Conservation (phyloP, 2,888 invertebrate genomes). For the Cremastinae sp. region DNA sequence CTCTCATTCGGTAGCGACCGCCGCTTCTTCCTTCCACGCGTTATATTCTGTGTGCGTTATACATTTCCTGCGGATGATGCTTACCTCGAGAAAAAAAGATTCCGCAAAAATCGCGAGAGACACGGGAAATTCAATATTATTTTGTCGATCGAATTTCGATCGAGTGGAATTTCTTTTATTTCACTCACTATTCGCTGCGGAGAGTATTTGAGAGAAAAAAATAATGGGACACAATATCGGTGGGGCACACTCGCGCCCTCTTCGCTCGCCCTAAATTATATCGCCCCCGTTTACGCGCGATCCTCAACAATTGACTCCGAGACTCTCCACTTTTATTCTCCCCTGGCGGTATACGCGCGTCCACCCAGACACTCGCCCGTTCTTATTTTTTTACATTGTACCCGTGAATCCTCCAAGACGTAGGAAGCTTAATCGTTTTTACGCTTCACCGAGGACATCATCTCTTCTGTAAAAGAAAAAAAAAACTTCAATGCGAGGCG, state of each 20-base stretch:
- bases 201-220: conserved; percentile 50
- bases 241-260: conserved; percentile 45
- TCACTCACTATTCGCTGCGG: conserved; percentile 40
- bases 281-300: conserved; percentile 27
- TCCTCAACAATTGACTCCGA: conserved; percentile 59
- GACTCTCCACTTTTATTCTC: conserved; percentile 41
- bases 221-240: conserved; percentile 52
- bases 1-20: too few species aligned
- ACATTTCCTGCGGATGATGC: too few species aligned
- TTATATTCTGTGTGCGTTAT: too few species aligned
- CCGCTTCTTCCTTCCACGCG: conserved; percentile 27
- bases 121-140: conserved; percentile 75
- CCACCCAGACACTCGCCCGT: not conserved
- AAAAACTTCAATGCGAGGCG: conserved; percentile 25
- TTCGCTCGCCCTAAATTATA: conserved; percentile 48
- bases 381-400: conserved; percentile 11
- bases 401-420: conserved; percentile 46
- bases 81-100: not conserved
- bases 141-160: conserved; percentile 74
- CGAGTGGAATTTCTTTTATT: conserved; percentile 60
- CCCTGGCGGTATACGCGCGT: conserved; percentile 3
- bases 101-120: conserved; percentile 22
- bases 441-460: conserved; percentile 43
- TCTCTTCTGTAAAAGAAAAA: too few species aligned
- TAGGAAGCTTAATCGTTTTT: conserved; percentile 59